phyloP scores from a whole-genome alignment of 1,140 invertebrate species.

The Limonius californicus region DNA sequence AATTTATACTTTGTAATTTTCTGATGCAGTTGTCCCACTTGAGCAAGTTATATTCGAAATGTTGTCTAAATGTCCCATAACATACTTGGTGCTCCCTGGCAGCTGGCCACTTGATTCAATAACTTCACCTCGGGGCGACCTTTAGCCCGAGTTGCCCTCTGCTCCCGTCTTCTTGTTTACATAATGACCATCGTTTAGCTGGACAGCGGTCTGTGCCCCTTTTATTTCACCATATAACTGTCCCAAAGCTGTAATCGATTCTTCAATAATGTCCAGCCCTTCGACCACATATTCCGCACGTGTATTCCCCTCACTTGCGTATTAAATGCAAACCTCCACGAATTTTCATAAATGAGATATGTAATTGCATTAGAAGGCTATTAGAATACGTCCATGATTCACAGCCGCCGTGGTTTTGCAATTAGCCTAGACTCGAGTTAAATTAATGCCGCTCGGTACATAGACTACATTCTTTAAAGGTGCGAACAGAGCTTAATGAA shows the following conservation, averaged over 20 bases:
- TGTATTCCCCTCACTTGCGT: slow-evolving; percentile 22
- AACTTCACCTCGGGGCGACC: slow-evolving; percentile 36
- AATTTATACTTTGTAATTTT: neutral
- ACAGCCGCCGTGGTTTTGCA: neutral
- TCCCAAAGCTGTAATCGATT: slow-evolving; percentile 32
- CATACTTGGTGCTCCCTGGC: neutral
- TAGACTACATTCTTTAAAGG: neutral
- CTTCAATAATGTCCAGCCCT: slow-evolving; percentile 33
- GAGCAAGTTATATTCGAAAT: slow-evolving; percentile 4
- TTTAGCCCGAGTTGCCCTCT: slow-evolving; percentile 27
- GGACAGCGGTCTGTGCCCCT: slow-evolving; percentile 33
- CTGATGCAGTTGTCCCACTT: neutral
- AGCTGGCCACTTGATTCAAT: slow-evolving; percentile 36
- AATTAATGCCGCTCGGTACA: too few relatives aligned
- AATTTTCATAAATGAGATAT: slow-evolving; percentile 3
- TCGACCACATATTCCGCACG: slow-evolving; percentile 27
- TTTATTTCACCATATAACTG: slow-evolving; percentile 36
- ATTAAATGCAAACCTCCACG: slow-evolving; percentile 24
- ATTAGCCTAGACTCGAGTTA: too few relatives aligned
- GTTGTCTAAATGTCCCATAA: slow-evolving; percentile 6
- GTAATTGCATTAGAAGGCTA: neutral
- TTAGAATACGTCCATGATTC: neutral
- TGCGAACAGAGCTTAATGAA: too few relatives aligned
- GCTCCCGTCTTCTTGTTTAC: slow-evolving; percentile 39
- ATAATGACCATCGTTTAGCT: slow-evolving; percentile 42